Evolutionary conservation across 2,888 invertebrate species (phyloP).

Genomic region (Lithosia quadra): DNA sequence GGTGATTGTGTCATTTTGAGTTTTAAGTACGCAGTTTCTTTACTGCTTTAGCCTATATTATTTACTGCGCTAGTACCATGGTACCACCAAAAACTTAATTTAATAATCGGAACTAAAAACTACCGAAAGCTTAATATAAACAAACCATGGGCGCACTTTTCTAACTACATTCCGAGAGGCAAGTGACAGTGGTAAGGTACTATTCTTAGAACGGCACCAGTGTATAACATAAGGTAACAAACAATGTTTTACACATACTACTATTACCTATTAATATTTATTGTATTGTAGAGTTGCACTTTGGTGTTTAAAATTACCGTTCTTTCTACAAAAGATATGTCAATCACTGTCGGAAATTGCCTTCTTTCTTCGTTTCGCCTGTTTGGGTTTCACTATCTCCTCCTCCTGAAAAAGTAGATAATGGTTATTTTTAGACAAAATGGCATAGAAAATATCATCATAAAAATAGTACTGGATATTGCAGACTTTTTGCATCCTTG

Average conservation of each 20-base stretch:
- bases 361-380: slow-evolving; percentile 96
- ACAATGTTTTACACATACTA: slow-evolving; percentile 66
- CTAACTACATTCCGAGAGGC: slow-evolving; percentile 58
- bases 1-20: no score
- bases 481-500: no score
- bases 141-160: slow-evolving; percentile 45
- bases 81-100: slow-evolving; percentile 29
- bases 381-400: slow-evolving; percentile 96
- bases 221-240: slow-evolving; percentile 72
- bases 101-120: slow-evolving; percentile 30
- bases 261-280: slow-evolving; percentile 65
- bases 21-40: no score
- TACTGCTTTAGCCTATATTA: no score
- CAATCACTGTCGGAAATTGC: slow-evolving; percentile 97
- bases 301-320: slow-evolving; percentile 83
- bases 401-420: slow-evolving; percentile 89
- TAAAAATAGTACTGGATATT: not conserved
- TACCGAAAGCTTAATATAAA: slow-evolving; percentile 38
- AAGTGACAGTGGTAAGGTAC: slow-evolving; percentile 63
- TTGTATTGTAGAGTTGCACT: slow-evolving; percentile 85
- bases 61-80: slow-evolving; percentile 33
- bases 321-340: slow-evolving; percentile 84
- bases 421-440: not conserved
- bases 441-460: not conserved
- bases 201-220: slow-evolving; percentile 78